Base-by-base conservation (phyloP, 2,113 vertebrate genomes). In the Lethenteron reissneri region DNA sequence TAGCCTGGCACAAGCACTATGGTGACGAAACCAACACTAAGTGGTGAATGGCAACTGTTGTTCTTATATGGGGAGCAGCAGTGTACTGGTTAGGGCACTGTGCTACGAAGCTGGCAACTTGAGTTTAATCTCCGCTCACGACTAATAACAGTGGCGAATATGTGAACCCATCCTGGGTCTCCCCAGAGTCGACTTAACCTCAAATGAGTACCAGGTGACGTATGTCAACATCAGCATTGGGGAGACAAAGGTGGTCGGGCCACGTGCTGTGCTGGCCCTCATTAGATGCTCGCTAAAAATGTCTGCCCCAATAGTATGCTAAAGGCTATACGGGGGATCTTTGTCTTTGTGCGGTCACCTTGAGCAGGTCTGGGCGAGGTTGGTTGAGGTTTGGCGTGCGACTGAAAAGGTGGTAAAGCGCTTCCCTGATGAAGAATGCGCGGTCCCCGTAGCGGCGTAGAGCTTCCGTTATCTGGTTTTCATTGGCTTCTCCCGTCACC, bases 401-500 rank as follows among this genome's bases (percentile, higher is more conserved):
- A 76, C 87, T 94, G 79, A 99, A 99, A 71, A 99, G 87, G 76
- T 99, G 92, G 75, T 96, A 99, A 19, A 99, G 86, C 68, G 92
- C 92, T 79, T 99, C 94, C 62, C 92, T 83, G 70, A 99, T 91
- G 78, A 97, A 99, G 74, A 91, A 94, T 10, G 95, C 92, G 19
- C 94, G 82, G 75, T 99, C 94, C 10, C 87, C 90, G 81, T 99
- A 99, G 71, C 92, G 84, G 73, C 86, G 88, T 77, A 99, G 75
- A 0, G 94, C 92, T 80, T 99, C 92, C 0, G 90, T 86, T 81
- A 99, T 94, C 81, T 99, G 94, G 14, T 81, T 88, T 81, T 99
- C 91, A 56, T 97, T 97, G 70, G 92, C 92, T 82, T 99, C 94
- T 57, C 94, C 94, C 1, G 94, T 94, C 25, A 99, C 90, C 94